phyloP scores from a whole-genome alignment of 2,888 invertebrate genomes.

The Pandemis corylana region DNA sequence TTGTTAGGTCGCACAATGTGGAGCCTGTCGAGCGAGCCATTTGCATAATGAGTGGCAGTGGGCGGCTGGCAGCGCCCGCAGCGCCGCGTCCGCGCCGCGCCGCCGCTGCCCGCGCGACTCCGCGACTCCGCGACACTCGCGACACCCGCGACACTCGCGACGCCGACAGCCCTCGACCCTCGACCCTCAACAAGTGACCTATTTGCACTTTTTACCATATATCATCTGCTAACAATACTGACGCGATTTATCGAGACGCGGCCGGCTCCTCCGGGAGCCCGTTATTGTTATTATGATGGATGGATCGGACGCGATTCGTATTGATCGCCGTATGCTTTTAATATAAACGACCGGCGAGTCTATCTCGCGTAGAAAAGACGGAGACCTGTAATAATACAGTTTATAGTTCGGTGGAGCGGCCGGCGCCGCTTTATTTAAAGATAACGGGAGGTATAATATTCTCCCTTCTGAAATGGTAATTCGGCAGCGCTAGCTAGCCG shows the following conservation, averaged over 20 bases:
- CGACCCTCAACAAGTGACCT: slow-evolving; percentile 61
- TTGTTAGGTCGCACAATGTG: slow-evolving; percentile 27
- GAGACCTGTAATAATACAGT: slow-evolving; percentile 1
- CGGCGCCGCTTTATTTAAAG: slow-evolving; percentile 24
- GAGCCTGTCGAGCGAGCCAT: slow-evolving; percentile 59
- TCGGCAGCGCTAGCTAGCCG: slow-evolving; percentile 9
- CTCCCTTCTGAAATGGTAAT: slow-evolving; percentile 33
- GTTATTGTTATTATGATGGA: slow-evolving; percentile 34
- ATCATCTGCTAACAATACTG: slow-evolving; percentile 46
- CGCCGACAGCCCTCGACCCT: slow-evolving; percentile 29
- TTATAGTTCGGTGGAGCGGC: slow-evolving; percentile 4
- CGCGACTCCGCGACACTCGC: neutral
- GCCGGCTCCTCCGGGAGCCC: slow-evolving; percentile 20
- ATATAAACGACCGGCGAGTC: slow-evolving; percentile 22
- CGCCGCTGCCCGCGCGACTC: slow-evolving; percentile 46
- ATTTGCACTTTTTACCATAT: slow-evolving; percentile 58
- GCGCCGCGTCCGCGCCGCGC: slow-evolving; percentile 44
- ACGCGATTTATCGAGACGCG: slow-evolving; percentile 22
- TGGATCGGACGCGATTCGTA: slow-evolving; percentile 34
- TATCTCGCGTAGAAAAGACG: slow-evolving; percentile 22
- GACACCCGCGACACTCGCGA: slow-evolving; percentile 5
- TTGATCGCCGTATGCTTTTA: slow-evolving; percentile 38
- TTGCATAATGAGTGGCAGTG: slow-evolving; percentile 70
- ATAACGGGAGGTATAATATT: slow-evolving; percentile 28
- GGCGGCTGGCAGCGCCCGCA: slow-evolving; percentile 46